A percentile compares a stretch with the other conserved stretches of the same genome.
phyloP scores from a whole-genome alignment of 1,140 invertebrate genomes.

The Hycleus phaleratus region DNA sequence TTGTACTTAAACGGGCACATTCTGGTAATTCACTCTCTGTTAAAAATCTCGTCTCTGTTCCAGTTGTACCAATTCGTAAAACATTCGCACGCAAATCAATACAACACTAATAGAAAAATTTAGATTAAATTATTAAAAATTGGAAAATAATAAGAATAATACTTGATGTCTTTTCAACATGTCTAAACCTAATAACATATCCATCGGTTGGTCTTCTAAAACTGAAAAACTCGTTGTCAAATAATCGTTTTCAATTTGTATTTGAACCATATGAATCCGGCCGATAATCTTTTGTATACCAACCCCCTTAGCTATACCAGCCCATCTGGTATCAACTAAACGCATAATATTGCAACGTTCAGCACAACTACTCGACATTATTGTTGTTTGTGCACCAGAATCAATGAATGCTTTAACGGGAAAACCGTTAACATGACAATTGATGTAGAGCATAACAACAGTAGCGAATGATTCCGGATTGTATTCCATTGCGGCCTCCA shows the following conservation, averaged over 20 bases:
- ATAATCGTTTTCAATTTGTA: constrained; percentile 90
- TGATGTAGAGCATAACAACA: constrained; percentile 95
- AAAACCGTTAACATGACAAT: constrained; percentile 91
- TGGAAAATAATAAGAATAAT: constrained; percentile 1
- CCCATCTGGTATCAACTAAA: constrained; percentile 89
- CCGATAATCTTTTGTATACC: constrained; percentile 94
- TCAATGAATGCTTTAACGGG: constrained; percentile 97
- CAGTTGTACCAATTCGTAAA: constrained; percentile 89
- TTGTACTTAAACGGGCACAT: constrained; percentile 35
- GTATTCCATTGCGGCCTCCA: constrained; percentile 97
- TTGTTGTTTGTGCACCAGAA: constrained; percentile 89
- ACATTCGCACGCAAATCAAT: constrained; percentile 90
- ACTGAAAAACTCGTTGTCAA: constrained; percentile 95
- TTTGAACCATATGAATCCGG: constrained; percentile 92
- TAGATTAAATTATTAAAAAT: background rate
- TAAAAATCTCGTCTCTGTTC: constrained; percentile 85
- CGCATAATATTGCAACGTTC: constrained; percentile 94
- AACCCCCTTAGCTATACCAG: constrained; percentile 93
- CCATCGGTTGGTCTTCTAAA: constrained; percentile 96
- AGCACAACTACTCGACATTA: constrained; percentile 87
- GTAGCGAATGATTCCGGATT: constrained; percentile 97
- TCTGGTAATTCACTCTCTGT: constrained; percentile 77
- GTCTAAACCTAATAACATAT: constrained; percentile 94
- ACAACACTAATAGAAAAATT: constrained; percentile 57
- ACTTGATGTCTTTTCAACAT: constrained; percentile 95